Evolutionary conservation across 2,888 invertebrate genomes (phyloP).

Genomic region (Stramonita haemastoma): DNA sequence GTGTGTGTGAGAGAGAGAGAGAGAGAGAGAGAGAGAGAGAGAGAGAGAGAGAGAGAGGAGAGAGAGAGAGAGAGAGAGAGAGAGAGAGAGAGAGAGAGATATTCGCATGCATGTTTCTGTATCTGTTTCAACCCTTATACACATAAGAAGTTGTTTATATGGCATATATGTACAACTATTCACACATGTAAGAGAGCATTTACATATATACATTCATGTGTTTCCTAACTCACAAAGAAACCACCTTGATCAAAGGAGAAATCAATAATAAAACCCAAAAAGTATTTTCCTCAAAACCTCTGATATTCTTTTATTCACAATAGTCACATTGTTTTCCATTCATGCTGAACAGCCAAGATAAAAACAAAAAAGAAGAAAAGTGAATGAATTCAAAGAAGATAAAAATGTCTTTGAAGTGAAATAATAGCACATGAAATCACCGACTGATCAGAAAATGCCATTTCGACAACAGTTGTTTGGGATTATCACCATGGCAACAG

Average conservation of each 20-base stretch:
- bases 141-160: too few relatives aligned
- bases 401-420: background rate
- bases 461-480: background rate
- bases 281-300: background rate
- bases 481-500: constrained; percentile 12
- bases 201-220: background rate
- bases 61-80: too few relatives aligned
- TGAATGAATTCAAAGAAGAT: background rate
- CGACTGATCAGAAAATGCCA: background rate
- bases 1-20: background rate
- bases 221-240: background rate
- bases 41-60: too few relatives aligned
- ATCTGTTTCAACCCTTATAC: too few relatives aligned
- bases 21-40: too few relatives aligned
- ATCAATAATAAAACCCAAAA: background rate
- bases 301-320: too few relatives aligned
- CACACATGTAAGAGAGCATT: too few relatives aligned
- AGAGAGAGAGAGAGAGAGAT: too few relatives aligned
- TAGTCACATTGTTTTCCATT: background rate
- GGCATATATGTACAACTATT: too few relatives aligned
- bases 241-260: background rate
- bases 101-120: too few relatives aligned
- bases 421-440: background rate
- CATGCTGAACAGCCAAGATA: background rate
- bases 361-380: background rate